Evolutionary conservation across 1,140 invertebrate species (phyloP), one percentile per base, ranked within the genome.

Genomic region (Ectropis grisescens): DNA sequence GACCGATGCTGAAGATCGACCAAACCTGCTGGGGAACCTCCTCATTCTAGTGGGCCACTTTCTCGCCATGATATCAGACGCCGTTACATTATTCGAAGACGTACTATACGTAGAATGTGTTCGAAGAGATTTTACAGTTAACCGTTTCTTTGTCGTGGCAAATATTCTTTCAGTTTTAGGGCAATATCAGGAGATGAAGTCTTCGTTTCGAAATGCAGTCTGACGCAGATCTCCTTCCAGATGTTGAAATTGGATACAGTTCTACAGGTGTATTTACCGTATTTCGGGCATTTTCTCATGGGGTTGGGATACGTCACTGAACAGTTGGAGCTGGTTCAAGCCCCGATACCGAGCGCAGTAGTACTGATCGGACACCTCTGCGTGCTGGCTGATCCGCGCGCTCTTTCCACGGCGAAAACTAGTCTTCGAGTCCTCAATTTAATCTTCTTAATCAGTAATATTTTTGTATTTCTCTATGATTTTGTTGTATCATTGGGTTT

Each of bases 241-340:
- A 65, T 70, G 60, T 37, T 54, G 12, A 38, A 57, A 24, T 30
- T 59, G 9, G 22, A 47, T n/a, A 33, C 27, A 3, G 13, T 52
- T 24, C 1, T 69, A 16, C 41, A 54, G 11, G 24, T 42, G 16
- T 72, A 62, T 37, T 36, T 72, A 16, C 68, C 74, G 22, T 65
- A 65, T 28, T 28, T 75, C 6, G 74, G 74, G 12, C 66, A 79
- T 19, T 44, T 34, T 3, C 12, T 79, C 16, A 79, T 79, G 69
- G 62, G 61, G 8, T 2, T 69, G 7, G 74, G 74, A 25, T 79
- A 74, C 36, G 16, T 65, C 9, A 29, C 74, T 11, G 67, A 79
- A 33, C 65, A 79, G 19, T 47, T 74, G 16, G 48, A 61, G 29
- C 37, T 6, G 29, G 27, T 68, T 1, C 29, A 43, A 1, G 55